Evolutionary conservation across 2,113 vertebrate species (phyloP).

Genomic region (Dolichallabes microphthalmus): DNA sequence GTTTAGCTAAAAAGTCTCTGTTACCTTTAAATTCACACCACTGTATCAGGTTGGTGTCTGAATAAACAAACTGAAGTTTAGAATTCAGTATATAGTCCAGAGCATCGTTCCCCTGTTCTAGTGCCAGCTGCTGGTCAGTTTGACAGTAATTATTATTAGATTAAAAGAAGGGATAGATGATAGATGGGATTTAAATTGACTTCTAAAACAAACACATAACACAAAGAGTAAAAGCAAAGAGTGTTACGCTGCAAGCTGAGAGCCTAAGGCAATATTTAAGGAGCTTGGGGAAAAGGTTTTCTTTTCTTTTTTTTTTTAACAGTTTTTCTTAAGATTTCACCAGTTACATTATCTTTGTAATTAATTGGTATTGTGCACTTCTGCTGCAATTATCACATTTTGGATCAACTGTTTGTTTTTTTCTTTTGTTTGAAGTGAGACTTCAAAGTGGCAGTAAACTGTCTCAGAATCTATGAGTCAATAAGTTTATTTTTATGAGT

Average conservation of each 20-base stretch:
- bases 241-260: neutral
- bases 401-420: neutral
- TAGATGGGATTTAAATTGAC: constrained; percentile 27
- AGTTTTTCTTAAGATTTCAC: constrained; percentile 11
- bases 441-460: too few species aligned
- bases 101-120: too few species aligned
- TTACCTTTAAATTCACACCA: too few species aligned
- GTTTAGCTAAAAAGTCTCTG: too few species aligned
- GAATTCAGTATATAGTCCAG: too few species aligned
- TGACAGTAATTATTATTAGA: constrained; percentile 1
- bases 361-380: neutral
- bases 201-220: constrained; percentile 30
- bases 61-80: too few species aligned
- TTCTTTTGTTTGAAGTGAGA: neutral
- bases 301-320: neutral
- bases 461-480: neutral
- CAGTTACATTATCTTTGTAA: neutral
- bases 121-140: neutral
- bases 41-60: too few species aligned
- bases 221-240: constrained; percentile 33
- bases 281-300: neutral
- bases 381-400: neutral
- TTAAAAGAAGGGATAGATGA: constrained; percentile 45
- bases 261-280: neutral
- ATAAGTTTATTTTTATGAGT: neutral